Evolutionary conservation across 2,888 invertebrate species (phyloP).

Genomic region (Microplitis manilae): DNA sequence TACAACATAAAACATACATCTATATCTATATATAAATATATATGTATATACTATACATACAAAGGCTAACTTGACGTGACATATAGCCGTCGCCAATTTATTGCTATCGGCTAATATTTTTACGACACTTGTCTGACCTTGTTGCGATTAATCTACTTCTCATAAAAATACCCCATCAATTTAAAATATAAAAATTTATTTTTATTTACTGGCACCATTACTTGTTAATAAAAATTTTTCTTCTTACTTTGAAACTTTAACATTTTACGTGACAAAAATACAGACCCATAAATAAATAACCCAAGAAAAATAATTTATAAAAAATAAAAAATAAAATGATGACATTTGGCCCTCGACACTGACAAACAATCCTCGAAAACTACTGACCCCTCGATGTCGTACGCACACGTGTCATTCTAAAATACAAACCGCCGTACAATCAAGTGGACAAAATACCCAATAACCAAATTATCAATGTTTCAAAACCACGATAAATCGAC

Average conservation of each 20-base stretch:
- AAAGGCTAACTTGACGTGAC: background rate
- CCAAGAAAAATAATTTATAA: background rate
- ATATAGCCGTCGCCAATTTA: background rate
- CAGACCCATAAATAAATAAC: background rate
- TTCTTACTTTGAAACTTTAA: background rate
- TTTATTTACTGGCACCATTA: background rate
- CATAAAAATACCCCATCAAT: background rate
- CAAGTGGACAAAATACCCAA: background rate
- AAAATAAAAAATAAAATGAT: background rate
- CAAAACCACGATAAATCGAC: background rate
- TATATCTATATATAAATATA: no score
- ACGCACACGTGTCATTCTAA: slow-evolving; percentile 7
- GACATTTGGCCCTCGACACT: background rate
- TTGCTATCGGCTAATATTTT: slow-evolving; percentile 2
- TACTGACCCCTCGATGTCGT: slow-evolving; percentile 2
- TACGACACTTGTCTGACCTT: slow-evolving; percentile 27
- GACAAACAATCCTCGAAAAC: slow-evolving; percentile 1
- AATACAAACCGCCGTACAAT: background rate
- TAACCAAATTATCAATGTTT: background rate
- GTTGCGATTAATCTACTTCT: slow-evolving; percentile 24
- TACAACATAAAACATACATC: background rate
- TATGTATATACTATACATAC: background rate
- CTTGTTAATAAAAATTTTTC: background rate
- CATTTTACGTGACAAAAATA: slow-evolving; percentile 8
- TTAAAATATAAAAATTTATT: background rate